Evolutionary conservation across 1,140 invertebrate species (phyloP), one percentile per base, ranked within the genome.

Genomic region (Contarinia nasturtii): DNA sequence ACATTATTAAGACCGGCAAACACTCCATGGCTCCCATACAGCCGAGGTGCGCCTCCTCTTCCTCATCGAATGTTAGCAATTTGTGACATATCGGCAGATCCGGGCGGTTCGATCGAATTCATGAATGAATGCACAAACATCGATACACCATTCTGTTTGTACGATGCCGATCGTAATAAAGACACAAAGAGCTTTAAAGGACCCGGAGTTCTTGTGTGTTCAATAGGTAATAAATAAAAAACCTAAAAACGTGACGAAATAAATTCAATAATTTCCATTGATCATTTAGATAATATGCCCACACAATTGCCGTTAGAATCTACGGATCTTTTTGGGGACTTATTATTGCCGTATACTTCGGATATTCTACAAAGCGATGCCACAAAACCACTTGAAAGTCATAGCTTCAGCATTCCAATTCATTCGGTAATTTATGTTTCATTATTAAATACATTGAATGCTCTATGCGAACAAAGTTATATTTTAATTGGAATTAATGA

Each of bases 91-190:
- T 94, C 89, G 2, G 95, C 95, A 2, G 96, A 99, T 70, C 95
- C 95, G 1, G 94, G 94, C 14, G 93, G 94, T 42, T 97, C 92
- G 18, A 97, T 98, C 48, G 95, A 99, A 68, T 98, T 99, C 58
- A 98, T 99, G 94, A 93, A 94, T 56, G 94, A 98, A 59, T 98
- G 94, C 57, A 99, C 96, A 0, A 98, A 94, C 0, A 99, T 99
- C 45, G 95, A 99, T 58, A 95, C 88, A 14, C 95, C 95, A 0
- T 99, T 98, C 65, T 96, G 89, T 63, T 72, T 99, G 1, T 99
- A 99, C 60, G 94, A 99, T 66, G 94, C 95, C 3, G 91, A 99
- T 61, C 76, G 91, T 41, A 96, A 98, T 59, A 94, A 93, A 61
- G 88, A 95, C 52, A 91, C 81, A 0, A 95, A 96, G 57, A 94